Conservation (phyloP, 2,797 vertebrate species). For the Sternotherus odoratus region DNA sequence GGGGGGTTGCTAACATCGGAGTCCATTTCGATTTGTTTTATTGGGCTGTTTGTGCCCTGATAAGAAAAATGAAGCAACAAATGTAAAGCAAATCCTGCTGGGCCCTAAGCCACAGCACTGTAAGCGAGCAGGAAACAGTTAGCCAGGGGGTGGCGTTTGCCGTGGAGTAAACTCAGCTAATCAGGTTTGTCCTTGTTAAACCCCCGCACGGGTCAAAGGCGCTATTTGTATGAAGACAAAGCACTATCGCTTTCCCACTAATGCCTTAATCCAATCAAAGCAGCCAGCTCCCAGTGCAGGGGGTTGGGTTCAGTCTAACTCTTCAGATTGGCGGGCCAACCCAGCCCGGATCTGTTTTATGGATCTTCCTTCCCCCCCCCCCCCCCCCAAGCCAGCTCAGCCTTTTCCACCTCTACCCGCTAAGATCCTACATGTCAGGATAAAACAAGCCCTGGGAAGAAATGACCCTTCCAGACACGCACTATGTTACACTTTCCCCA, state of each 20-base stretch:
- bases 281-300: not conserved
- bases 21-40: not conserved
- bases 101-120: fast-evolving
- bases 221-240: not conserved
- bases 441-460: not conserved
- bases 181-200: fast-evolving
- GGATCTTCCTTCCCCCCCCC: too few relatives aligned
- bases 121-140: not conserved
- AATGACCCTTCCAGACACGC: not conserved
- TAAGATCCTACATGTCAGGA: not conserved
- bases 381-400: not conserved
- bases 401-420: fast-evolving
- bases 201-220: not conserved
- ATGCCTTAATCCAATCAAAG: not conserved
- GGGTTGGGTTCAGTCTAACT: not conserved
- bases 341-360: not conserved
- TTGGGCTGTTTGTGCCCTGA: not conserved
- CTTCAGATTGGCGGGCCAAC: not conserved
- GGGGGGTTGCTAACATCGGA: not conserved
- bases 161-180: not conserved
- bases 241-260: not conserved
- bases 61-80: not conserved
- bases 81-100: not conserved
- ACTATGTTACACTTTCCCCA: slow-evolving; percentile 31
- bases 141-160: not conserved